These are phyloP conservation scores for human (Homo sapiens) DNA, from an alignment of 2,113 vertebrate species.

Conservation along the genomic window GRCh38 chr15:46090001-46090500, in stretches of 20 bases:
- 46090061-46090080: slow-evolving; percentile 55
- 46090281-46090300: not conserved
- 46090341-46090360: not conserved
- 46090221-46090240: not conserved
- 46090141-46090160: not conserved
- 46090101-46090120: slow-evolving; percentile 42
- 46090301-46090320: not conserved
- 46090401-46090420: not conserved
- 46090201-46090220: not conserved
- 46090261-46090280: not conserved
- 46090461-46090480: not conserved
- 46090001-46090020: slow-evolving; percentile 81
- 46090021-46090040: slow-evolving; percentile 80
- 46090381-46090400: not conserved
- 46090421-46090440: not conserved
- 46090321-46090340: not conserved
- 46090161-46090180: not conserved
- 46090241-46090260: not conserved
- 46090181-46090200: not conserved
- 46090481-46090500: not conserved
- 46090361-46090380: not conserved
- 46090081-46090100: slow-evolving; percentile 59
- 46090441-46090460: not conserved
- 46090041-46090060: slow-evolving; percentile 79
- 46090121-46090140: slow-evolving; percentile 53